Base-by-base conservation (phyloP, 2,113 vertebrate genomes). In the Furnarius figulus region DNA sequence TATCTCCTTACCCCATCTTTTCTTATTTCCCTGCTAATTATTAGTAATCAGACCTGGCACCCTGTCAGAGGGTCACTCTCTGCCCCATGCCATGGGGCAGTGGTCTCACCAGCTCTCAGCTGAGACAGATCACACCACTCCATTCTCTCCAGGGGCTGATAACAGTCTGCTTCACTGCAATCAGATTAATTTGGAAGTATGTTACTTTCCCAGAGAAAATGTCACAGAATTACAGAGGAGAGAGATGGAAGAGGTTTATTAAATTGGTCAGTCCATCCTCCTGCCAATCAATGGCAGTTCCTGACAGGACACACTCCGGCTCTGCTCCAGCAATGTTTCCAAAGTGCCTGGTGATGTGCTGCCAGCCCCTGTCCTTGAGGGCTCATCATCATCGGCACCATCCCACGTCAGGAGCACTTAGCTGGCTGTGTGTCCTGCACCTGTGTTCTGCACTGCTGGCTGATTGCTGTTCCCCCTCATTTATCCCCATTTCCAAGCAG, bases 121-220 rank as follows among this genome's bases (percentile, higher is more conserved):
- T 77, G 82, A 77, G 73, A 61, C 2, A 2, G 30, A 35, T 27
- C 49, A 14, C 52, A 73, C 39, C 5, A 2, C 14, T 24, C 58
- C 61, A 47, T 10, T 52, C 72, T 65, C 92, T 71, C 27, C 63
- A 75, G 79, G 59, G 39, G 61, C 72, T 86, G 87, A 71, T 31
- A 20, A 84, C 72, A 68, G 44, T 21, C 44, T 4, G 5, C 65
- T 61, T 52, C 65, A 11, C 52, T 67, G 87, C 95, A 95, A 92
- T 93, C 83, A 92, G 61, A 68, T 88, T 92, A 56, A 89, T 88
- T 72, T 85, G 49, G 72, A 81, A 83, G 50, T 14, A 8, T 8
- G 56, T n/a, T 88, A 47, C 56, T 95, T 93, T 87, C 73, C 85
- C 71, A 70, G 85, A 78, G 83, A 96, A 95, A 95, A 90, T 35